A percentile compares a stretch with the other conserved stretches of the same genome.
phyloP scores from a whole-genome alignment of 2,888 invertebrate species.

The Himalopsyche anomala region DNA sequence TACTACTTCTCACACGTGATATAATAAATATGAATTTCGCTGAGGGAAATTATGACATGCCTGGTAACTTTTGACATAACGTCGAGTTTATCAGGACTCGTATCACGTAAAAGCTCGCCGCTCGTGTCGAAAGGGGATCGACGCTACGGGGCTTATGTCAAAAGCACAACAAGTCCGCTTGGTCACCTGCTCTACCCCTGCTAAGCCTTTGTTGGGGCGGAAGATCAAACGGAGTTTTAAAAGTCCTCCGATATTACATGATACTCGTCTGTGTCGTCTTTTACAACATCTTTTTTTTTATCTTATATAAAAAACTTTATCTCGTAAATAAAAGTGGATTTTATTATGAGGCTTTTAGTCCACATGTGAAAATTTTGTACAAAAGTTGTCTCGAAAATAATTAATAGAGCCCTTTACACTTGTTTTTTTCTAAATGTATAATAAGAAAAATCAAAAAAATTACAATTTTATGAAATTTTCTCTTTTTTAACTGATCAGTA shows the following conservation, averaged over 20 bases:
- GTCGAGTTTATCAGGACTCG: background rate
- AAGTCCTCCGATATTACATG: conserved; percentile 3
- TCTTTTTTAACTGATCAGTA: no score
- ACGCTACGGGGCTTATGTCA: conserved; percentile 18
- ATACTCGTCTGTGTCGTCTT: background rate
- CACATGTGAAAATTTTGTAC: no score
- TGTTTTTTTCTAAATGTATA: no score
- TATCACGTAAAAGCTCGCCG: conserved; percentile 22
- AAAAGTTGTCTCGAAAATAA: no score
- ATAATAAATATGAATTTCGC: background rate
- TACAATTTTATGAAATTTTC: no score
- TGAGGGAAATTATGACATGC: background rate
- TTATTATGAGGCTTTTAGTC: no score
- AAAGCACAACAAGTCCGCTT: background rate
- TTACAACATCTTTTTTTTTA: background rate
- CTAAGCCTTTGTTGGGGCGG: background rate
- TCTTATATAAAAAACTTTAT: background rate
- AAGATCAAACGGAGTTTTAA: conserved; percentile 35
- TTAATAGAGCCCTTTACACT: no score
- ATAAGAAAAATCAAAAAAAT: no score
- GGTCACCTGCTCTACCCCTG: background rate
- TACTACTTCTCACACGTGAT: background rate
- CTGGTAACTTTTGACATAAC: background rate
- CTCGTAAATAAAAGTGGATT: no score
- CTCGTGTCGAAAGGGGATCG: background rate